Percentiles rank a stretch among this genome's conserved stretches.
These are phyloP conservation scores for Trematomus loennbergii DNA, from an alignment of 2,113 vertebrate genomes.

Conservation along the genomic window DNA sequence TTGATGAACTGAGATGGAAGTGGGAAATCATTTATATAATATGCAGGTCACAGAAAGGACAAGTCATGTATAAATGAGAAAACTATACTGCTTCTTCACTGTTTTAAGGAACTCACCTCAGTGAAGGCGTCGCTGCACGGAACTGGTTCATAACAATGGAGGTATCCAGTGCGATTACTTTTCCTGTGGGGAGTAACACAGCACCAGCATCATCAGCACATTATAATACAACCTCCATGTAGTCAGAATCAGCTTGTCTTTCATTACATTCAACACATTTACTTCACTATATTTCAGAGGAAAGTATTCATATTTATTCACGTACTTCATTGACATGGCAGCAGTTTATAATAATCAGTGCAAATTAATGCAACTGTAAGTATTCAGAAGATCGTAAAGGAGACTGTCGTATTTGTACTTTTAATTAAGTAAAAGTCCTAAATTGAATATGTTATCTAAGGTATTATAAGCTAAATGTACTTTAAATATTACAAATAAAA, in stretches of 20 bases:
- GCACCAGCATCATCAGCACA: not conserved
- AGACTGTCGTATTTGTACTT: not conserved
- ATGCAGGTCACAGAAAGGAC: not conserved
- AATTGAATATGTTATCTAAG: too few species aligned
- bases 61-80: not conserved
- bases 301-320: not conserved
- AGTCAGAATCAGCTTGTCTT: too few species aligned
- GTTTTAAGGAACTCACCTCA: conserved; percentile 50
- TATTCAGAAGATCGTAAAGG: not conserved
- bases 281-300: not conserved
- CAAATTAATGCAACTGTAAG: not conserved
- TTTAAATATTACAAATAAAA: not conserved
- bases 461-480: not conserved
- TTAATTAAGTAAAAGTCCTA: too few species aligned
- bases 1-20: not conserved
- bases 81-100: not conserved
- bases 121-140: conserved; percentile 68
- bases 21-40: not conserved
- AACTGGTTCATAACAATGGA: conserved; percentile 86
- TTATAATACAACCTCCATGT: not conserved
- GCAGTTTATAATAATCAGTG: not conserved
- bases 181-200: conserved; percentile 70
- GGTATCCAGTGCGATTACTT: conserved; percentile 83
- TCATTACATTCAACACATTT: not conserved
- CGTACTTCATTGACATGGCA: not conserved